Conservation (phyloP, 2,797 vertebrate genomes). For the Tapera naevia region DNA sequence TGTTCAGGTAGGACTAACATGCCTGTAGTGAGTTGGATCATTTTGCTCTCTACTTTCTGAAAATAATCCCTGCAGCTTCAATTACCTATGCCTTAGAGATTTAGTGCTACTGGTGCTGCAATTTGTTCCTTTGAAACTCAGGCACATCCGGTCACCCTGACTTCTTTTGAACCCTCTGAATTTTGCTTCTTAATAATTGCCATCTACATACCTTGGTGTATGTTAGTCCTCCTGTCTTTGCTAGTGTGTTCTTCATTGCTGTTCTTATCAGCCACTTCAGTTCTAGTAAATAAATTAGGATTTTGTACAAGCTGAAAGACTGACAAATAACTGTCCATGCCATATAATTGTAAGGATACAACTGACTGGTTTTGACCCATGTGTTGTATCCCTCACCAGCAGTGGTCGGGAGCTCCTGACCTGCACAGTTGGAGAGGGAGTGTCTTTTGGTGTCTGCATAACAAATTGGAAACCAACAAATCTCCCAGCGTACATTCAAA, state of each 20-base stretch:
- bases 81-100: neutral
- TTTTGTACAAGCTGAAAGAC: neutral
- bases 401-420: too few species aligned
- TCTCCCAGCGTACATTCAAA: too few species aligned
- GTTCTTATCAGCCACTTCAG: neutral
- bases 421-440: too few species aligned
- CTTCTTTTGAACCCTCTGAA: neutral
- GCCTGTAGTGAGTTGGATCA: neutral
- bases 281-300: neutral
- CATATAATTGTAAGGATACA: neutral
- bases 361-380: accelerated
- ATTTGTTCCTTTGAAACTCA: neutral
- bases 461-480: too few species aligned
- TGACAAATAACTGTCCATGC: neutral
- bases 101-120: neutral
- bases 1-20: neutral
- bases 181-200: neutral
- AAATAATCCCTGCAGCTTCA: neutral
- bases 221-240: neutral
- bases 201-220: neutral
- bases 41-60: neutral
- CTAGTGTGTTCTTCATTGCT: neutral
- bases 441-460: too few species aligned
- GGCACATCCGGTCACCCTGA: neutral
- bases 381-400: too few species aligned